Conservation (phyloP, 1,140 invertebrate genomes). For the Helicoverpa armigera region DNA sequence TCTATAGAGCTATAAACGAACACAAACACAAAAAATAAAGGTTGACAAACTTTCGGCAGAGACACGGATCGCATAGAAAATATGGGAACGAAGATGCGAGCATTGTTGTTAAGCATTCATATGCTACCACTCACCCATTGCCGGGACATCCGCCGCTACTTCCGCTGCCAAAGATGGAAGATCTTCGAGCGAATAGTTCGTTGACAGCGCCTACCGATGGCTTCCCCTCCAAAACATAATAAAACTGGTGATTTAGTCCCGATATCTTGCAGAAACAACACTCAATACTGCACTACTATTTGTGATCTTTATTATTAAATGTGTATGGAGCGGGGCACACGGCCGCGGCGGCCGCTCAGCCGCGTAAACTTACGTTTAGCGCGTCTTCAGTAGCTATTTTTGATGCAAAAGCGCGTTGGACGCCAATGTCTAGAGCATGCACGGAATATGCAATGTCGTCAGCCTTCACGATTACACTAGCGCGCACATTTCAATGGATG, state of each 20-base stretch:
- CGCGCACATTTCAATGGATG: constrained; percentile 28
- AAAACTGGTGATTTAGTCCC: constrained; percentile 58
- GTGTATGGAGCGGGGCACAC: constrained; percentile 59
- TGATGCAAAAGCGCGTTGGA: constrained; percentile 84
- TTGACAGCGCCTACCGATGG: constrained; percentile 75
- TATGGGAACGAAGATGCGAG: constrained; percentile 77
- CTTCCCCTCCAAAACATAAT: constrained; percentile 71
- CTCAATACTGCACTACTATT: constrained; percentile 15
- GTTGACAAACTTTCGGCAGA: constrained; percentile 85
- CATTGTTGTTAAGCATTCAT: constrained; percentile 84
- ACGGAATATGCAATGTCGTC: constrained; percentile 85
- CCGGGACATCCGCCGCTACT: constrained; percentile 84
- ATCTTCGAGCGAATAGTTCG: constrained; percentile 80
- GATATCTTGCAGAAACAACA: constrained; percentile 44
- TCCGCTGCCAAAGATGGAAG: constrained; percentile 86
- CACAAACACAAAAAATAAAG: constrained; percentile 83
- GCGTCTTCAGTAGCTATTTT: constrained; percentile 84
- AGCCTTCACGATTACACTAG: constrained; percentile 67
- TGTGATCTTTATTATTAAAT: constrained; percentile 51
- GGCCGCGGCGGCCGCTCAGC: constrained; percentile 75
- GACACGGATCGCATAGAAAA: constrained; percentile 84
- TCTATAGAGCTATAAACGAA: constrained; percentile 63
- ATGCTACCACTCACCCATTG: constrained; percentile 83
- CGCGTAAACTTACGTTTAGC: constrained; percentile 79
- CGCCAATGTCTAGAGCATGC: constrained; percentile 86